A percentile compares a stretch with the other conserved stretches of the same genome.
phyloP scores from a whole-genome alignment of 2,888 invertebrate species.

The Pristionchus japonicus region DNA sequence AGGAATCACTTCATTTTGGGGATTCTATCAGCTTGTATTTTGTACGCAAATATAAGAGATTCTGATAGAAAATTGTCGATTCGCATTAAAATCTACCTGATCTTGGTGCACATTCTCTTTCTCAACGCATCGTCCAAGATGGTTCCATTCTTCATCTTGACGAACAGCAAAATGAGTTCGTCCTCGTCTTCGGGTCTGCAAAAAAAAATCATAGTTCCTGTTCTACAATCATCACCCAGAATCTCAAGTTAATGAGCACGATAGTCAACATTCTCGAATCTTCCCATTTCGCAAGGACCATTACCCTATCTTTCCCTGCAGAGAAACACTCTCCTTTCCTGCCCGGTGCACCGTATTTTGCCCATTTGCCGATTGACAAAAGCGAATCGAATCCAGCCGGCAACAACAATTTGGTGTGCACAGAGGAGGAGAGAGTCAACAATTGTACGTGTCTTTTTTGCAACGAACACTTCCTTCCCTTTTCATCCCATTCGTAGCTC shows the following conservation, averaged over 20 bases:
- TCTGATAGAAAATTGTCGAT: background rate
- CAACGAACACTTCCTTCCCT: slow-evolving; percentile 23
- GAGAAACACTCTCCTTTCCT: background rate
- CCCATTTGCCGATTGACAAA: background rate
- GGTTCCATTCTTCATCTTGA: slow-evolving; percentile 76
- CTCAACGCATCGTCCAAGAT: slow-evolving; percentile 76
- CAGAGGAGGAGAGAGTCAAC: background rate
- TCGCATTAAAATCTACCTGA: slow-evolving; percentile 69
- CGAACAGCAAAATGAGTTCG: slow-evolving; percentile 79
- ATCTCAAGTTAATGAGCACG: no score
- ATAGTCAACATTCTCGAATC: no score
- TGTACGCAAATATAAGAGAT: slow-evolving; percentile 68
- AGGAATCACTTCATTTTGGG: background rate
- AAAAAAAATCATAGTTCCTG: no score
- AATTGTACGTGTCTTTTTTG: slow-evolving; percentile 18
- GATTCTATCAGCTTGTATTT: background rate
- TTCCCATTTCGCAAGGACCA: no score
- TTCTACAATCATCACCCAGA: no score
- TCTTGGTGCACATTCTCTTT: slow-evolving; percentile 75
- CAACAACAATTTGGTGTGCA: background rate
- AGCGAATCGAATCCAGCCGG: background rate
- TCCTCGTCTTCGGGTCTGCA: slow-evolving; percentile 76
- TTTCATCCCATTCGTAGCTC: background rate
- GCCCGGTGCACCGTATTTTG: background rate
- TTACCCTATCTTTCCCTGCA: background rate